A percentile compares a stretch with the other conserved stretches of the same genome.
Evolutionary conservation across 1,140 invertebrate genomes (phyloP).

Genomic region (Drosophila lacertosa): DNA sequence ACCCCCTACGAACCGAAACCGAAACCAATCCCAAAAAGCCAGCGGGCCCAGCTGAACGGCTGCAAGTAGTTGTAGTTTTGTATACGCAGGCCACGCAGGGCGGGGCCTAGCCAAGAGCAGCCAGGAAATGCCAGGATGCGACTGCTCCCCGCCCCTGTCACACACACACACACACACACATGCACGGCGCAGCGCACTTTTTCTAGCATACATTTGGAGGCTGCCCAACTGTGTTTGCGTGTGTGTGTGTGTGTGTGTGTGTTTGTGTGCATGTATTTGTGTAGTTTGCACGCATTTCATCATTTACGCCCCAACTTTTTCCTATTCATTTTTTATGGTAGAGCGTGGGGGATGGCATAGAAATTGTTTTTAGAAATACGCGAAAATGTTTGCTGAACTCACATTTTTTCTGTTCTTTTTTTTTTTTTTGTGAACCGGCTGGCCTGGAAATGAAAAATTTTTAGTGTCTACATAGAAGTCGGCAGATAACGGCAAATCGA

Average conservation of each 20-base stretch:
- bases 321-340: slow-evolving; percentile 3
- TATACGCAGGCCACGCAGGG: slow-evolving; percentile 68
- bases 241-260: slow-evolving; percentile 11
- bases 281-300: slow-evolving; percentile 81
- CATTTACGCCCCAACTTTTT: slow-evolving; percentile 58
- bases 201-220: slow-evolving; percentile 50
- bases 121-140: slow-evolving; percentile 23
- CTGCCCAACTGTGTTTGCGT: slow-evolving; percentile 20
- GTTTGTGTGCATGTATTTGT: slow-evolving; percentile 52
- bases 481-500: slow-evolving; percentile 52
- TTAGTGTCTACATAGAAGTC: slow-evolving; percentile 78
- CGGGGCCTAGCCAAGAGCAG: slow-evolving; percentile 65
- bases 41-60: slow-evolving; percentile 37
- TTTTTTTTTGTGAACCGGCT: slow-evolving; percentile 37
- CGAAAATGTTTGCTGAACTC: slow-evolving; percentile 78
- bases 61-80: slow-evolving; percentile 45
- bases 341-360: slow-evolving; percentile 44
- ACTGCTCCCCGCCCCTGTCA: background rate
- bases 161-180: slow-evolving; percentile 33
- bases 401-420: slow-evolving; percentile 34
- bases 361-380: slow-evolving; percentile 83
- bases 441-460: slow-evolving; percentile 78
- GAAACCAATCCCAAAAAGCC: slow-evolving; percentile 74
- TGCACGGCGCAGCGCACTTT: slow-evolving; percentile 38
- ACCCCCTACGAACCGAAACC: slow-evolving; percentile 71